Conservation (phyloP, 2,797 vertebrate species). For the Gallinago nigripennis region DNA sequence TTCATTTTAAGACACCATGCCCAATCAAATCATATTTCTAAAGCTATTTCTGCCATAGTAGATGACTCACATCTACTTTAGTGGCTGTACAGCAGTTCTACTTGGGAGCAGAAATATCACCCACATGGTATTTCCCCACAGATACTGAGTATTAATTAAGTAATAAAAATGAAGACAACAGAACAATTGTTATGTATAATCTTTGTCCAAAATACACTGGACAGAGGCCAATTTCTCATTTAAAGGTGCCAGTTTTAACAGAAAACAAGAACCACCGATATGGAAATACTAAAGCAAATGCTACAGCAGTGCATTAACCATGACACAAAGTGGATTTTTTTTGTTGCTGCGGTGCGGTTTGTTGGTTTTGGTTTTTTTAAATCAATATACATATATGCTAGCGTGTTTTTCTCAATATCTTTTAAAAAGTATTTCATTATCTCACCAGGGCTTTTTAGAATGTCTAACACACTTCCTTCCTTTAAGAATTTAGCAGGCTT, state of each 20-base stretch:
- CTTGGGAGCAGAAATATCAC: not conserved
- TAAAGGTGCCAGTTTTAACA: not conserved
- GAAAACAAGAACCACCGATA: not conserved
- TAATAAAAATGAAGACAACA: not conserved
- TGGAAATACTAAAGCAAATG: not conserved
- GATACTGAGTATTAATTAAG: not conserved
- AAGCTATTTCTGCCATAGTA: not conserved
- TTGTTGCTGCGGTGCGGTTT: not conserved
- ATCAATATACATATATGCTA: not conserved
- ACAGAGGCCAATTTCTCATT: not conserved
- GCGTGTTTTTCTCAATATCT: not conserved
- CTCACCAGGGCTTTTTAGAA: slow-evolving; percentile 91
- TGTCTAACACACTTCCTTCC: slow-evolving; percentile 93
- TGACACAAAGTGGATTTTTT: not conserved
- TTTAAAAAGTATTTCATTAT: not conserved
- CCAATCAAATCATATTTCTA: not conserved
- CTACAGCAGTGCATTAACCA: not conserved
- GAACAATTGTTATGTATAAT: not conserved
- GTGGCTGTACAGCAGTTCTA: not conserved
- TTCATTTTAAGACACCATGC: not conserved
- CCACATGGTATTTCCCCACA: not conserved
- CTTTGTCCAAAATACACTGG: not conserved
- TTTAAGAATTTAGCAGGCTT: slow-evolving; percentile 90
- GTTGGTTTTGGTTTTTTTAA: not conserved
- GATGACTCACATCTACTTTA: not conserved